Base-by-base conservation (phyloP, 2,113 vertebrate genomes). In the Pseudopodoces humilis region DNA sequence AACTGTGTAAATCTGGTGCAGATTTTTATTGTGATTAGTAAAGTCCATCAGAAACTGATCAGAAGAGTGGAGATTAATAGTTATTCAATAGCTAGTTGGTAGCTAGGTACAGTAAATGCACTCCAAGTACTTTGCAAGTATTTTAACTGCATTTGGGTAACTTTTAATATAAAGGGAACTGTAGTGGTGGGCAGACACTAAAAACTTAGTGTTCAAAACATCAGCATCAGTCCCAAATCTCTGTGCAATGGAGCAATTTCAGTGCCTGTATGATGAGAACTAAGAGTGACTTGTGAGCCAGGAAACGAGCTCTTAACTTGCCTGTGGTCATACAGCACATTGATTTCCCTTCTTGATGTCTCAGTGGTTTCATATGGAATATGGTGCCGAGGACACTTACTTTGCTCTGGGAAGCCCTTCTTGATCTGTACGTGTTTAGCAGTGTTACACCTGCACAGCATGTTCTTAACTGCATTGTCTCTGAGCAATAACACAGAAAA, bases 241-340 rank as follows among this genome's bases (percentile, higher is more conserved):
- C 52, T 49, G 39, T 67, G 68, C 62, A 75, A 16, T 5, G 37
- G 47, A 88, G 68, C 80, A 47, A 20, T 83, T 75, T 44, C 49
- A 64, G 44, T 85, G 93, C 37, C 33, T 31, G 25, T 19, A 24
- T 92, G 88, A 94, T 62, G 69, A 81, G 64, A 94, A 93, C 60
- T 60, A 46, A 58, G 37, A 78, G 79, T 81, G 90, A 96, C 79
- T 94, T n/a, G 49, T 88, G 85, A 92, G 83, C 88, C 44, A 78
- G 68, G 90, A 94, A 80, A 78, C 84, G 85, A 94, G 60, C 88
- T 95, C 92, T 88, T 69, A 59, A 62, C 93, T 94, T 71, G 94
- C 94, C 88, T 75, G 76, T 94, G 76, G 80, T 95, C 76, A 86
- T 52, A 43, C 24, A 88, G 87, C 82, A 74, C 76, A 81, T 20